A percentile compares a stretch with the other conserved stretches of the same genome.
Evolutionary conservation across 2,888 invertebrate genomes (phyloP).

Genomic region (Lasius fuliginosus): DNA sequence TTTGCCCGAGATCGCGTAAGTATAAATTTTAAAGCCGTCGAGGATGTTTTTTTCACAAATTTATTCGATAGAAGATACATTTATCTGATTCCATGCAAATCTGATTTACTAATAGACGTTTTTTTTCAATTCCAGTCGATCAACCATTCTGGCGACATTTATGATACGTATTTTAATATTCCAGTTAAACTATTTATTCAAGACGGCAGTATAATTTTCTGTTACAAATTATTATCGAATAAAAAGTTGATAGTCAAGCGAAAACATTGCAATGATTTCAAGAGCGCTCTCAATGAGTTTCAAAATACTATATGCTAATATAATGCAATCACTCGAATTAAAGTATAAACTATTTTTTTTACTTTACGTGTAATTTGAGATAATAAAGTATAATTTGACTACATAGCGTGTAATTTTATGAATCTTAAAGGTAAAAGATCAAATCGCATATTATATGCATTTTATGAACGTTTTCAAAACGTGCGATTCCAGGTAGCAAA

Average conservation of each 20-base stretch:
- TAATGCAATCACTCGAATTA: not conserved
- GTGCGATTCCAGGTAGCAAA: not conserved
- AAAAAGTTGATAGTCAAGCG: not conserved
- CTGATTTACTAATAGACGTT: not conserved
- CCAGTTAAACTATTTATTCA: not conserved
- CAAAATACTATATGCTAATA: not conserved
- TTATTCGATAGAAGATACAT: not conserved
- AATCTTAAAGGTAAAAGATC: not conserved
- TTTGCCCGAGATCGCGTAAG: not conserved
- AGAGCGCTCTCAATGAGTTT: not conserved
- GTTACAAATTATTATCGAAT: not conserved
- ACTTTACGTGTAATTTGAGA: not conserved
- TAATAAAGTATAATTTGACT: not conserved
- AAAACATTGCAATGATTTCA: constrained; percentile 9
- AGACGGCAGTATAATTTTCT: constrained; percentile 22
- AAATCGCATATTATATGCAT: not conserved
- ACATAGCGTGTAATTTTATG: not conserved
- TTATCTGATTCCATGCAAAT: not conserved
- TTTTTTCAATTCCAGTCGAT: not conserved
- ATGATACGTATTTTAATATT: constrained; percentile 7
- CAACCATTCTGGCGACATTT: not conserved
- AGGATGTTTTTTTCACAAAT: not conserved
- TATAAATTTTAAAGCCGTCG: not conserved
- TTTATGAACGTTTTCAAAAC: not conserved
- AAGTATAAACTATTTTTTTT: constrained; percentile 17